phyloP scores from a whole-genome alignment of 2,113 vertebrate genomes.

The Chascanopsetta lugubris region DNA sequence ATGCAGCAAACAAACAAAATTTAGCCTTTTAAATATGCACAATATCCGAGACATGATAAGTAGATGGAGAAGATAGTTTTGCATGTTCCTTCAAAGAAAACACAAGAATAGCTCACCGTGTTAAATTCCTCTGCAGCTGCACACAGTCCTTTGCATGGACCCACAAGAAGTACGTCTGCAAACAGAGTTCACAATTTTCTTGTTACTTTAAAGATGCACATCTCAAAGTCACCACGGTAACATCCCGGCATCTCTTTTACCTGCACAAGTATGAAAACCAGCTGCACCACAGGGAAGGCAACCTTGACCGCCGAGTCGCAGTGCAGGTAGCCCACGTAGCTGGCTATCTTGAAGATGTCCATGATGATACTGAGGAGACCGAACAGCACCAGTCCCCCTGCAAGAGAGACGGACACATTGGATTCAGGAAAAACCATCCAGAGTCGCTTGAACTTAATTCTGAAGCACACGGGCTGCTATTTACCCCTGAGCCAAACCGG shows the following conservation, averaged over 20 bases:
- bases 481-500: slow-evolving; percentile 94
- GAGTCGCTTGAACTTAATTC: neutral
- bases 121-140: slow-evolving; percentile 87
- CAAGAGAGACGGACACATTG: slow-evolving; percentile 8
- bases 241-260: slow-evolving; percentile 65
- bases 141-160: slow-evolving; percentile 90
- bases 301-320: slow-evolving; percentile 90
- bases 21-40: neutral
- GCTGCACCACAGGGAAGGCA: slow-evolving; percentile 88
- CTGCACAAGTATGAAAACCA: slow-evolving; percentile 88
- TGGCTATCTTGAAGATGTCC: slow-evolving; percentile 92
- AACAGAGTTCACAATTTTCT: slow-evolving; percentile 16
- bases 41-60: no score
- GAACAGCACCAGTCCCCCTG: slow-evolving; percentile 92
- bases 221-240: neutral
- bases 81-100: no score
- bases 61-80: no score
- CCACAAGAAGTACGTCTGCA: slow-evolving; percentile 94
- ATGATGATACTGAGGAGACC: slow-evolving; percentile 91
- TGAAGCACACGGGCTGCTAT: neutral
- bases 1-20: neutral
- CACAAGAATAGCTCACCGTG: slow-evolving; percentile 72
- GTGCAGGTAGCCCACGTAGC: slow-evolving; percentile 87
- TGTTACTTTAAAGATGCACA: neutral
- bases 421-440: neutral